Evolutionary conservation across 2,888 invertebrate species (phyloP).

Genomic region (Drosophila stalkeri): DNA sequence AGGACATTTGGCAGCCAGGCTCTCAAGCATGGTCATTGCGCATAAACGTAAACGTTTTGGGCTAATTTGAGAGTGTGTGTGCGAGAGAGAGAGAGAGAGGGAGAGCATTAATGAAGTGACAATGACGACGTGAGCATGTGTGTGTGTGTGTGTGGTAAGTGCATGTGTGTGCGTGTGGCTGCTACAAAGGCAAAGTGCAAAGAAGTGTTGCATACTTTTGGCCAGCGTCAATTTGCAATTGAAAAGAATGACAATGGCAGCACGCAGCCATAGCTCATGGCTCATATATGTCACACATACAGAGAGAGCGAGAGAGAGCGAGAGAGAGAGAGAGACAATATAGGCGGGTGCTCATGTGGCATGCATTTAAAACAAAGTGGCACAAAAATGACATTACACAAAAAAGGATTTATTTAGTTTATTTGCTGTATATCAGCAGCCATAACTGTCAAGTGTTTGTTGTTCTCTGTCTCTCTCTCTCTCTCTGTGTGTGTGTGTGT

Average conservation of each 20-base stretch:
- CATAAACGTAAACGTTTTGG: slow-evolving; percentile 44
- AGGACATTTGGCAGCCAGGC: slow-evolving; percentile 54
- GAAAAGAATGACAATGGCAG: slow-evolving; percentile 44
- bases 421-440: slow-evolving; percentile 78
- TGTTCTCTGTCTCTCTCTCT: slow-evolving; percentile 24
- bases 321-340: slow-evolving; percentile 1
- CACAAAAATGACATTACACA: slow-evolving; percentile 71
- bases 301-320: not conserved
- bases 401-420: slow-evolving; percentile 77
- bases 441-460: slow-evolving; percentile 75
- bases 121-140: slow-evolving; percentile 30
- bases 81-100: not conserved
- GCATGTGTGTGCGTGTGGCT: slow-evolving; percentile 1
- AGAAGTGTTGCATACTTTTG: slow-evolving; percentile 49
- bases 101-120: slow-evolving; percentile 65
- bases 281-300: slow-evolving; percentile 32
- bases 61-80: slow-evolving; percentile 47
- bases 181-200: slow-evolving; percentile 15
- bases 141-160: slow-evolving; percentile 4
- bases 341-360: slow-evolving; percentile 17
- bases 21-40: slow-evolving; percentile 36
- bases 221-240: slow-evolving; percentile 55
- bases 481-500: slow-evolving; percentile 19
- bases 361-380: slow-evolving; percentile 50
- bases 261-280: slow-evolving; percentile 35